phyloP scores from a whole-genome alignment of 2,888 invertebrate species.

The Drosophila pseudotakahashii region DNA sequence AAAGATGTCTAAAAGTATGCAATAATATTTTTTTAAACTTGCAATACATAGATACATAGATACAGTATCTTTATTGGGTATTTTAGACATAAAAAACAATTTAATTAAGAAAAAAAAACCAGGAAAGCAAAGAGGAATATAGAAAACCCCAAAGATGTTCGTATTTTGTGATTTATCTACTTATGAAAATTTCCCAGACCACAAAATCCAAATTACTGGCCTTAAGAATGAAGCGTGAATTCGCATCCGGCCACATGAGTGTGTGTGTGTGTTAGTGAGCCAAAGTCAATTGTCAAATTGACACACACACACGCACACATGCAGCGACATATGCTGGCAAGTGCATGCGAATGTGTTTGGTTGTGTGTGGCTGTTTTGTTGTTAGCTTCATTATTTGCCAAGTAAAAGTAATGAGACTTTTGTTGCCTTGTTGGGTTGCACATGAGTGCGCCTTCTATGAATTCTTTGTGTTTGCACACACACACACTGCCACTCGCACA shows the following conservation, averaged over 20 bases:
- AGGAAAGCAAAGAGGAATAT: neutral
- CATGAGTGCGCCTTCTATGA: conserved; percentile 69
- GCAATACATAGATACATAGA: too few species aligned
- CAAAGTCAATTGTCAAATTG: conserved; percentile 70
- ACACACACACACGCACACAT: conserved; percentile 14
- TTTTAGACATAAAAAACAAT: neutral
- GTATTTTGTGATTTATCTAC: neutral
- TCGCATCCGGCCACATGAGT: conserved; percentile 2
- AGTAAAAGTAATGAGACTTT: conserved; percentile 80
- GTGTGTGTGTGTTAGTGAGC: conserved; percentile 13
- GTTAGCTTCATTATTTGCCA: conserved; percentile 78
- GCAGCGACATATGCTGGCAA: conserved; percentile 12
- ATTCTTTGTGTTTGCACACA: conserved; percentile 36
- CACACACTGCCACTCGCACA: conserved; percentile 3
- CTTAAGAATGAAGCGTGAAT: conserved; percentile 16
- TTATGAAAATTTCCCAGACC: conserved; percentile 3
- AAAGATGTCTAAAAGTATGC: too few species aligned
- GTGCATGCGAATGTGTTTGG: conserved; percentile 5
- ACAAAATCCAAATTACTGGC: conserved; percentile 23
- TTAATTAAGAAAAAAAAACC: neutral
- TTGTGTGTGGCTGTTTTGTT: conserved; percentile 31
- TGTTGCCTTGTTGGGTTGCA: conserved; percentile 78
- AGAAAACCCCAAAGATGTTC: neutral
- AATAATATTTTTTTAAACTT: too few species aligned
- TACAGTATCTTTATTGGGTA: too few species aligned